Conservation (phyloP, 2,113 vertebrate genomes). For the Climacteris rufus region DNA sequence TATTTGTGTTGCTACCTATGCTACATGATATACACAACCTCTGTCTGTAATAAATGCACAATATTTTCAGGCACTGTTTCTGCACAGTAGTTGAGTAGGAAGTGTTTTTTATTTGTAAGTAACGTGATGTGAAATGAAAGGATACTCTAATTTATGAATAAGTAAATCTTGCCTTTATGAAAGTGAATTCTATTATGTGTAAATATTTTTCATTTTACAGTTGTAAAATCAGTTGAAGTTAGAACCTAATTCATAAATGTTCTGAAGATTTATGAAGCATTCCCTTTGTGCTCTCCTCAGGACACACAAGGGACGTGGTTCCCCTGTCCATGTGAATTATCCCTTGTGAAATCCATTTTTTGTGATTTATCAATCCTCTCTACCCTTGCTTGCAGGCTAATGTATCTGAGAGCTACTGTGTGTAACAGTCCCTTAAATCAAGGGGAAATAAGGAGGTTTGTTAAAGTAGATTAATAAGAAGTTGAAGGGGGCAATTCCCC, state of each 20-base stretch:
- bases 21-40: background rate
- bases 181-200: background rate
- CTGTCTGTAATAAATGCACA: background rate
- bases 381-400: background rate
- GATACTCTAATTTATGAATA: background rate
- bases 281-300: background rate
- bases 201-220: background rate
- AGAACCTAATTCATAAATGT: background rate
- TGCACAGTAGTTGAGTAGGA: background rate
- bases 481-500: background rate
- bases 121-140: background rate
- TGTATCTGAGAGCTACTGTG: background rate
- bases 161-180: background rate
- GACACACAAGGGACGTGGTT: background rate
- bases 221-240: background rate
- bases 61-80: background rate
- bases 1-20: background rate
- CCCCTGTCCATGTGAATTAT: background rate
- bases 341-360: background rate
- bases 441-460: background rate
- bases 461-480: background rate
- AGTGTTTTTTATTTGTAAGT: background rate
- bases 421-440: conserved; percentile 36
- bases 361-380: conserved; percentile 49
- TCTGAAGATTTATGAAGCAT: background rate